These are phyloP conservation scores for Agrilus biguttatus DNA, from an alignment of 2,888 invertebrate genomes.

Conservation along the genomic window DNA sequence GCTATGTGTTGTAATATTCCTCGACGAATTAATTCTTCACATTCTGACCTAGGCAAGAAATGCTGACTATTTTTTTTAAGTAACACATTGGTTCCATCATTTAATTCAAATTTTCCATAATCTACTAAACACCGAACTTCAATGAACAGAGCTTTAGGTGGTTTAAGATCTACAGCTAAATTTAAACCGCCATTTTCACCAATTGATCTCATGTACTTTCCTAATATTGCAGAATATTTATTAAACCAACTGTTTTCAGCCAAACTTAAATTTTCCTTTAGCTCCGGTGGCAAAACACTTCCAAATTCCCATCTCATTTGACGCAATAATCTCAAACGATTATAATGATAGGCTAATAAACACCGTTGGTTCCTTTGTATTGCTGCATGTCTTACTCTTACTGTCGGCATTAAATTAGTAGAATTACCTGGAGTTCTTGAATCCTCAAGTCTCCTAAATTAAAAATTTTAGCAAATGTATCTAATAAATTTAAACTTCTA, in stretches of 20 bases:
- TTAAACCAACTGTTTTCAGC: constrained; percentile 81
- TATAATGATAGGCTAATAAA: constrained; percentile 68
- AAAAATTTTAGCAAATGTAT: constrained; percentile 3
- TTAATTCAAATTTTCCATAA: constrained; percentile 87
- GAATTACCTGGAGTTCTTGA: constrained; percentile 1
- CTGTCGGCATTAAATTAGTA: constrained; percentile 42
- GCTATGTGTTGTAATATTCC: constrained; percentile 70
- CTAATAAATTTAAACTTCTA: background rate
- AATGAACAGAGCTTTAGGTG: constrained; percentile 83
- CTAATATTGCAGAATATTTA: constrained; percentile 72
- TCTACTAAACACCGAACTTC: constrained; percentile 84
- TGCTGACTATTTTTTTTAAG: constrained; percentile 86
- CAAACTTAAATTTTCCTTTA: constrained; percentile 63
- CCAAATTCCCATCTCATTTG: constrained; percentile 95
- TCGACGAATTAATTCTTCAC: constrained; percentile 80
- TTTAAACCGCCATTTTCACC: constrained; percentile 74
- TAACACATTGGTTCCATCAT: constrained; percentile 80
- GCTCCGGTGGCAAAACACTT: constrained; percentile 74
- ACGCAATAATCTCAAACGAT: constrained; percentile 64
- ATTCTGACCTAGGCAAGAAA: constrained; percentile 73
- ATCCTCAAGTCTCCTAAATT: constrained; percentile 8
- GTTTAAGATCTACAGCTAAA: constrained; percentile 72
- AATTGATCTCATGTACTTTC: constrained; percentile 79
- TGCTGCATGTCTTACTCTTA: constrained; percentile 74
- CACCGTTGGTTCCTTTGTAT: constrained; percentile 83